Percentiles rank a stretch among this genome's conserved stretches.
These are phyloP conservation scores for Crax fasciolata DNA, from an alignment of 2,797 vertebrate species.

Conservation along the genomic window DNA sequence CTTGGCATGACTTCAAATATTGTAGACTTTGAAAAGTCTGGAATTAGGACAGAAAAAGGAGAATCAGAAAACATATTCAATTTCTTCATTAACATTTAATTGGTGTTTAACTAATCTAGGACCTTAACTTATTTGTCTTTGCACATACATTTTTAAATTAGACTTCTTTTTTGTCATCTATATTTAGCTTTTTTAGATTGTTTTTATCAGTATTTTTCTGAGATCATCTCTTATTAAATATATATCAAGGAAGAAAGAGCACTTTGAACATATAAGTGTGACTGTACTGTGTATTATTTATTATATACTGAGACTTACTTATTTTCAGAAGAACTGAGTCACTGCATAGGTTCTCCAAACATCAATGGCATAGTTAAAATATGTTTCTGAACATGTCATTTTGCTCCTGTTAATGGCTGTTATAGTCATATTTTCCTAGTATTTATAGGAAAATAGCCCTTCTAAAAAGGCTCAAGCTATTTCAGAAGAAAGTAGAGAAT, in stretches of 20 bases:
- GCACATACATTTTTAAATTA: background rate
- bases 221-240: background rate
- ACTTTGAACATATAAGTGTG: background rate
- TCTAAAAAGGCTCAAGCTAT: background rate
- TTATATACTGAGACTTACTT: background rate
- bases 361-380: background rate
- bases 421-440: background rate
- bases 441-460: background rate
- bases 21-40: background rate
- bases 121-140: background rate
- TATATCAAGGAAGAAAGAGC: background rate
- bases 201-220: background rate
- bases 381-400: background rate
- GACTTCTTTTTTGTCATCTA: background rate
- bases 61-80: background rate
- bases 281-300: background rate
- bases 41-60: background rate
- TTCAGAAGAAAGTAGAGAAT: background rate
- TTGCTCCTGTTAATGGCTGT: background rate
- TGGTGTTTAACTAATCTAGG: background rate
- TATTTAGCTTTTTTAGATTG: background rate
- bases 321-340: background rate
- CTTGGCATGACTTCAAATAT: background rate
- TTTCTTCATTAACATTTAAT: background rate
- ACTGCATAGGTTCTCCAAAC: background rate